These are phyloP conservation scores for Globodera rostochiensis DNA, from an alignment of 1,140 invertebrate species.

Conservation along the genomic window DNA sequence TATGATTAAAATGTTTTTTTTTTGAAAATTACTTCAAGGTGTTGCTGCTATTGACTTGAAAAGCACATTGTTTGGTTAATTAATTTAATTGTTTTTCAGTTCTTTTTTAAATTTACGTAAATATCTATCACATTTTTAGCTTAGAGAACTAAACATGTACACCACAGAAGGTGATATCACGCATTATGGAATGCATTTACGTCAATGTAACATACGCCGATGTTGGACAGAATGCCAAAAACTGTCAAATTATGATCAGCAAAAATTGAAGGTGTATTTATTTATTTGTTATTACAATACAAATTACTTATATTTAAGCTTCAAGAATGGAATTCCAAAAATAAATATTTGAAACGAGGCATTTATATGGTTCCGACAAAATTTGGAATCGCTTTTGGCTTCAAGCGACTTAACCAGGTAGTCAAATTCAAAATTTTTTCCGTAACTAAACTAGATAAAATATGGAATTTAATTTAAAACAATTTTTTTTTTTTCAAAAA, in stretches of 20 bases:
- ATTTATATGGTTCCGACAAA: slow-evolving; percentile 83
- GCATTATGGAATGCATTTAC: slow-evolving; percentile 78
- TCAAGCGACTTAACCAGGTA: slow-evolving; percentile 80
- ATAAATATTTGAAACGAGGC: slow-evolving; percentile 85
- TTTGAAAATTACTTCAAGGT: too few relatives aligned
- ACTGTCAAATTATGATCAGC: slow-evolving; percentile 69
- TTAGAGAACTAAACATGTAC: slow-evolving; percentile 79
- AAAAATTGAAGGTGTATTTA: slow-evolving; percentile 71
- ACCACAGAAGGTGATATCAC: slow-evolving; percentile 76
- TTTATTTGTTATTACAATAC: too few relatives aligned
- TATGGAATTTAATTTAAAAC: background rate
- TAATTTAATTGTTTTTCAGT: too few relatives aligned
- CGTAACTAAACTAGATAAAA: too few relatives aligned
- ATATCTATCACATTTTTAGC: slow-evolving; percentile 59
- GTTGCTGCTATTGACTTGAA: too few relatives aligned
- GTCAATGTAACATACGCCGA: slow-evolving; percentile 76
- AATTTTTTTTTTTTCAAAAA: background rate
- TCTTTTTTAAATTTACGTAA: too few relatives aligned
- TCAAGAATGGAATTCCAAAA: slow-evolving; percentile 77
- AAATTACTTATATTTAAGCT: slow-evolving; percentile 66
- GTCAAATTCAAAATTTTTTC: too few relatives aligned
- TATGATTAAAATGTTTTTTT: too few relatives aligned
- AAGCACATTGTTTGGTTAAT: too few relatives aligned
- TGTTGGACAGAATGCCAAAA: slow-evolving; percentile 83
- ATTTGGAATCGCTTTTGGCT: slow-evolving; percentile 84